Evolutionary conservation across 30 jellyfish, hydroid and myxozoan species (phyloP).

Genomic region (Hydractinia symbiolongicarpus): DNA sequence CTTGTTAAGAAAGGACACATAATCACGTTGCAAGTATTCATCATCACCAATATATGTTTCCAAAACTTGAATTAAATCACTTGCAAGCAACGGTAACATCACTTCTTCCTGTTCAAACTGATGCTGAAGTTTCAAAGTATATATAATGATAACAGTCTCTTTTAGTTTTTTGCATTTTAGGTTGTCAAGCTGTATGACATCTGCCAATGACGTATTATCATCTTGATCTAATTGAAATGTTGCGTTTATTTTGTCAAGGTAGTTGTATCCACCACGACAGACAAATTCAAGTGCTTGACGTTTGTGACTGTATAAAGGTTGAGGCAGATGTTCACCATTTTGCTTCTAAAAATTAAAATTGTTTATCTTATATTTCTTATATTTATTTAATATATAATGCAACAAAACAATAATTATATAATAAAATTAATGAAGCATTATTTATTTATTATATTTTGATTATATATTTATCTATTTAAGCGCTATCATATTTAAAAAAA

Average conservation of each 20-base stretch:
- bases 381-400: neutral
- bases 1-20: conserved; percentile 53
- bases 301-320: conserved; percentile 19
- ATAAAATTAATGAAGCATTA: neutral
- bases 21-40: conserved; percentile 43
- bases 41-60: conserved; percentile 53
- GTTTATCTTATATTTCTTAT: too few relatives aligned
- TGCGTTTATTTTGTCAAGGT: neutral
- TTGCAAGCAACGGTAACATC: conserved; percentile 62
- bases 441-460: too few relatives aligned
- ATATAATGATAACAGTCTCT: conserved; percentile 58
- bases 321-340: conserved; percentile 28
- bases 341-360: conserved; percentile 16
- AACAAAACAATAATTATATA: neutral
- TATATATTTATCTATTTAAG: too few relatives aligned
- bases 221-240: conserved; percentile 22
- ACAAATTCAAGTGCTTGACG: conserved; percentile 23
- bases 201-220: conserved; percentile 27
- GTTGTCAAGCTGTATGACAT: conserved; percentile 7
- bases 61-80: conserved; percentile 76
- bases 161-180: conserved; percentile 52
- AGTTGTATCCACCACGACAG: conserved; percentile 33
- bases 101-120: conserved; percentile 50
- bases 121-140: conserved; percentile 52
- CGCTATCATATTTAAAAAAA: too few relatives aligned